phyloP scores from a whole-genome alignment of 2,888 invertebrate genomes.

The Protonemura montana region DNA sequence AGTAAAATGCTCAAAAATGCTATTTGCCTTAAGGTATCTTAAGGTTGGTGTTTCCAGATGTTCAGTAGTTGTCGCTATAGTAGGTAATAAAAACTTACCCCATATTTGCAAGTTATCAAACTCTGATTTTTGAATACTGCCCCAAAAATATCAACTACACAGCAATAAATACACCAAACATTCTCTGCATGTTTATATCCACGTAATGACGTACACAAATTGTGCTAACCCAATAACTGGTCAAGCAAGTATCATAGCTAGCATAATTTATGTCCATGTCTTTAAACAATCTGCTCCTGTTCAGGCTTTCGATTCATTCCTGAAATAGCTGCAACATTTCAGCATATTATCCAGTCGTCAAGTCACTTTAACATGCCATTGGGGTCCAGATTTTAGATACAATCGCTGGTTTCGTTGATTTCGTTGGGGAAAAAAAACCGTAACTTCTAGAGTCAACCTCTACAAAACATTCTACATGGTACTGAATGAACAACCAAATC shows the following conservation, averaged over 20 bases:
- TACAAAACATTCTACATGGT: background rate
- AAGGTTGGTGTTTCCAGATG: too few species aligned
- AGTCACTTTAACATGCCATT: constrained; percentile 15
- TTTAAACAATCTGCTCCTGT: constrained; percentile 25
- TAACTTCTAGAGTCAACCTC: background rate
- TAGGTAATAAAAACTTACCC: too few species aligned
- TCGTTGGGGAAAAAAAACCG: background rate
- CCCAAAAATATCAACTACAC: too few species aligned
- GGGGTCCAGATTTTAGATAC: constrained; percentile 14
- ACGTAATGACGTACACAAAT: constrained; percentile 1
- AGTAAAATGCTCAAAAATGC: too few species aligned
- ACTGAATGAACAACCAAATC: background rate
- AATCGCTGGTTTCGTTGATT: constrained; percentile 22
- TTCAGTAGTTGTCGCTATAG: too few species aligned
- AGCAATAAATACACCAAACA: too few species aligned
- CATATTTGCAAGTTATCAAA: too few species aligned
- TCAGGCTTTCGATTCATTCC: constrained; percentile 15
- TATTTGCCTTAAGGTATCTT: too few species aligned
- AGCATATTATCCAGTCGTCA: background rate
- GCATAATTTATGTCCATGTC: background rate
- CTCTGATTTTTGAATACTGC: too few species aligned
- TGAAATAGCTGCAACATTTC: constrained; percentile 16
- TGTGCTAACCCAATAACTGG: background rate
- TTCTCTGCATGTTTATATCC: too few species aligned
- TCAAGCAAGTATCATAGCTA: background rate